Evolutionary conservation across 2,888 invertebrate species (phyloP), one percentile per base, ranked within the genome.

Genomic region (Chouioia cunea): DNA sequence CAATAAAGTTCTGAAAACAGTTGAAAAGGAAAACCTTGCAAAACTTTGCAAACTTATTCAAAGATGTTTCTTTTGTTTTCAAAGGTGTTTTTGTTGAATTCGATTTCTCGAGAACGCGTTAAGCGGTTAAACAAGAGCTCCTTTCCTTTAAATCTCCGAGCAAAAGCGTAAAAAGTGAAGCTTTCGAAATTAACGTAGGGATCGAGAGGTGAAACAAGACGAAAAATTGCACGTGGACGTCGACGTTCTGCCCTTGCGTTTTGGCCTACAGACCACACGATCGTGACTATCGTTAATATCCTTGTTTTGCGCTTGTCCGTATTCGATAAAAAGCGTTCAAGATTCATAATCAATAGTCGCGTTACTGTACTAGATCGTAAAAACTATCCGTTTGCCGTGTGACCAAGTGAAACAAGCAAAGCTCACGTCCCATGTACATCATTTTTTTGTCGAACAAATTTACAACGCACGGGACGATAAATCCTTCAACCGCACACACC

Each of bases 211-310:
- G 50, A 65, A 36, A 66, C 27, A 63, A 71, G 63, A 66, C 57
- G 16, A 65, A 62, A 69, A 48, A 14, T 58, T 66, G 36, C 43
- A 59, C 43, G 43, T 47, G 57, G 56, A 72, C 73, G 72, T 71
- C 74, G 73, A 74, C 69, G 59, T 60, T 52, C 59, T 54, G 36
- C 50, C 27, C 66, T 65, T 65, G 70, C 66, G 71, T 68, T 74
- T 75, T 77, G 75, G 74, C 76, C 76, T 77, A 77, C n/a, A n/a
- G 12, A 77, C 58, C 74, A 71, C 57, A 71, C n/a, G n/a, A n/a
- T n/a, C n/a, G n/a, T n/a, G n/a, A n/a, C n/a, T n/a, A n/a, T n/a
- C n/a, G 69, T 73, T 74, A 68, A 74, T 36, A 36, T 36, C 2
- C 66, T 72, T 74, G 70, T 75, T 76, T 75, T 68, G 68, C 57